Evolutionary conservation across 2,113 vertebrate genomes (phyloP).

Genomic region (Electrona antarctica): DNA sequence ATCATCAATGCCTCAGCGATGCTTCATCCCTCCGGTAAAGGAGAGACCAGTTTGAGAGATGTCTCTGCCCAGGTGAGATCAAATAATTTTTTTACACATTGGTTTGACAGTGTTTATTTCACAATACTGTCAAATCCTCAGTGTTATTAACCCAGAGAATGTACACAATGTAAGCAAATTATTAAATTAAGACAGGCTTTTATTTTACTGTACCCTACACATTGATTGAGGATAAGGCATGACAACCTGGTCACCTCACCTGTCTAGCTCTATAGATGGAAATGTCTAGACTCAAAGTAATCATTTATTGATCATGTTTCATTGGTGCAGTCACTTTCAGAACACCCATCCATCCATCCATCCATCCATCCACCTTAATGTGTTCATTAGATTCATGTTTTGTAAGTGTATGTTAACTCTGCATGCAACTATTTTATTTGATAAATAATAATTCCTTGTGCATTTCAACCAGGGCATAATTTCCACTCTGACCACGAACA

Average conservation of each 20-base stretch:
- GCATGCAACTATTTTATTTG: background rate
- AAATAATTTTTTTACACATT: background rate
- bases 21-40: slow-evolving; percentile 77
- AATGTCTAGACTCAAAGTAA: no score
- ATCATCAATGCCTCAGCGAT: slow-evolving; percentile 74
- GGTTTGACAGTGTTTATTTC: no score
- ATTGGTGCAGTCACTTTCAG: background rate
- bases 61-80: slow-evolving; percentile 68
- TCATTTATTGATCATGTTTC: no score
- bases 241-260: no score
- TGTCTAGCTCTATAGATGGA: no score
- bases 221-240: background rate
- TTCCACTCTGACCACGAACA: slow-evolving; percentile 67
- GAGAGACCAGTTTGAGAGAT: slow-evolving; percentile 77
- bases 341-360: background rate
- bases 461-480: slow-evolving; percentile 53
- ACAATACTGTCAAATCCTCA: no score
- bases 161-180: background rate
- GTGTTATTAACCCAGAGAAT: background rate
- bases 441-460: background rate
- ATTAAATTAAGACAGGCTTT: background rate
- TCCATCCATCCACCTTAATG: background rate
- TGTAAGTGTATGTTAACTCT: background rate
- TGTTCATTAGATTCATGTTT: background rate
- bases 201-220: background rate